Conservation (phyloP, 1,140 invertebrate genomes). For the Elysia chlorotica region DNA sequence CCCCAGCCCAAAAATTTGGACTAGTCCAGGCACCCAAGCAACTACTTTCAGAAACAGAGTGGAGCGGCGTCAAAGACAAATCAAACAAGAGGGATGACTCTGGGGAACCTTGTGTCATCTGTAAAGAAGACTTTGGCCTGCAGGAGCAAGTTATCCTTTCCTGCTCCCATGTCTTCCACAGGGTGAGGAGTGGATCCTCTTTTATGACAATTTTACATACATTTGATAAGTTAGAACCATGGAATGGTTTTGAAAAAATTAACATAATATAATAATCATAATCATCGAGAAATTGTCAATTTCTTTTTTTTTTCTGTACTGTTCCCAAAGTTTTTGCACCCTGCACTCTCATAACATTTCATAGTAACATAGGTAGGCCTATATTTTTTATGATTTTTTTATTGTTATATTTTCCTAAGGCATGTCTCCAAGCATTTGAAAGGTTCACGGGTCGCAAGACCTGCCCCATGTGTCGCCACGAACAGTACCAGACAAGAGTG, state of each 20-base stretch:
- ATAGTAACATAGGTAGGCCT: too few species aligned
- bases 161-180: slow-evolving; percentile 62
- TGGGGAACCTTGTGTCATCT: slow-evolving; percentile 60
- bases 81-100: slow-evolving; percentile 58
- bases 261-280: too few species aligned
- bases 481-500: slow-evolving; percentile 59
- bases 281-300: too few species aligned
- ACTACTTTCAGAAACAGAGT: slow-evolving; percentile 53
- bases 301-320: too few species aligned
- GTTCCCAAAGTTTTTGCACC: too few species aligned
- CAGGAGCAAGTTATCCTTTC: slow-evolving; percentile 61
- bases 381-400: slow-evolving; percentile 2
- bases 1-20: slow-evolving; percentile 60
- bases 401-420: slow-evolving; percentile 17
- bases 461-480: slow-evolving; percentile 60
- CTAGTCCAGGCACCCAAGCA: slow-evolving; percentile 49
- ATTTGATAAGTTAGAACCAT: too few species aligned
- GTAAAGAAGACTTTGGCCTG: slow-evolving; percentile 60
- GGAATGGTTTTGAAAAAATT: too few species aligned
- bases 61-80: slow-evolving; percentile 52
- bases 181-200: too few species aligned
- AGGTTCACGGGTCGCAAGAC: slow-evolving; percentile 57
- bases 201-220: too few species aligned
- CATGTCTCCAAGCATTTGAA: slow-evolving; percentile 61
- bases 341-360: too few species aligned